Conservation (phyloP, 2,113 vertebrate genomes). For the Gymnorhina tibicen region DNA sequence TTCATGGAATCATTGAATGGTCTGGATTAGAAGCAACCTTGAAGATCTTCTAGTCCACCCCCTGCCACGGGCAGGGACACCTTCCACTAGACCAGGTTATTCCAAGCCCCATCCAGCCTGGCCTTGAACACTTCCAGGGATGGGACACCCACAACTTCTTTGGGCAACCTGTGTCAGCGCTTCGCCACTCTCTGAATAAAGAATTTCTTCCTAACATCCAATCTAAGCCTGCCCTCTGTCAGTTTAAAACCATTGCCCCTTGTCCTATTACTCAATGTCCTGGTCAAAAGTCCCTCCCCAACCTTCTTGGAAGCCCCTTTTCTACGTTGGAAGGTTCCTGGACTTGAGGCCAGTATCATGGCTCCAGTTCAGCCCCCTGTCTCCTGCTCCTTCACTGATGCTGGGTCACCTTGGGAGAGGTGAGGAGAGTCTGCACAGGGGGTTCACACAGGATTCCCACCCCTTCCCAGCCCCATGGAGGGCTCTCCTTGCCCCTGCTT, state of each 20-base stretch:
- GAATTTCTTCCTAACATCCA: background rate
- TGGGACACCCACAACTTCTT: background rate
- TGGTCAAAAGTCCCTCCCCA: background rate
- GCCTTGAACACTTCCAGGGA: background rate
- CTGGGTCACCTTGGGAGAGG: background rate
- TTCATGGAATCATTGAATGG: background rate
- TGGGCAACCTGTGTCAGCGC: background rate
- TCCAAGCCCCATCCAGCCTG: background rate
- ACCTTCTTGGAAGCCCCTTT: background rate
- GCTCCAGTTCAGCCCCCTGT: accelerated
- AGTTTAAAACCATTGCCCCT: background rate
- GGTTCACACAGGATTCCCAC: background rate
- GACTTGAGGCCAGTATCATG: accelerated
- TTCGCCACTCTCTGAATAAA: background rate
- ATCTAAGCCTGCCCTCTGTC: background rate
- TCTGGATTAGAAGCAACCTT: background rate
- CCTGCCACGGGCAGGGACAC: background rate
- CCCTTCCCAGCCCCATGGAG: background rate
- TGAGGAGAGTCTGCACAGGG: background rate
- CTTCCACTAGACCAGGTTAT: background rate
- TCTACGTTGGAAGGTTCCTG: background rate
- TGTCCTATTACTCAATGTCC: background rate
- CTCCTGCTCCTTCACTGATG: background rate
- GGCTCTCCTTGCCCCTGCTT: background rate
- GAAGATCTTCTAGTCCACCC: background rate